Conservation (phyloP, 2,888 invertebrate genomes). For the Nipponacmea schrenckii region DNA sequence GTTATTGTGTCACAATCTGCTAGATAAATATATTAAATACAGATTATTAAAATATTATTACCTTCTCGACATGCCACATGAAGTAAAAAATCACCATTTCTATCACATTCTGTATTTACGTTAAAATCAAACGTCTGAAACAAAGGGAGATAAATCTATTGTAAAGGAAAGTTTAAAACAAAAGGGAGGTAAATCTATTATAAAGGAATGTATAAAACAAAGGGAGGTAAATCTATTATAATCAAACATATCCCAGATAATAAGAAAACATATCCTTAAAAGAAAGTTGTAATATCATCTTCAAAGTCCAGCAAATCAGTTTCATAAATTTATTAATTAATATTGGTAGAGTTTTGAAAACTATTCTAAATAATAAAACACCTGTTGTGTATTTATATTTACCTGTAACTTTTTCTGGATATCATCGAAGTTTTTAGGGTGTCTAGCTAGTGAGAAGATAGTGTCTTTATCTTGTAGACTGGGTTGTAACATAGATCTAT, state of each 20-base stretch:
- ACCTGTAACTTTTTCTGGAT: conserved; percentile 58
- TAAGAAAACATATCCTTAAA: no score
- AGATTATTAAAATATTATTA: no score
- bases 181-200: no score
- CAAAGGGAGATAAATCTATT: conserved; percentile 6
- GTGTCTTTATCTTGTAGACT: conserved; percentile 53
- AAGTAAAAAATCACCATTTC: conserved; percentile 55
- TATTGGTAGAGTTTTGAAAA: no score
- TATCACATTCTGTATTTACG: conserved; percentile 56
- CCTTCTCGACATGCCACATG: conserved; percentile 54
- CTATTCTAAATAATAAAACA: no score
- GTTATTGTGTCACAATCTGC: no score
- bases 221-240: conserved; percentile 5
- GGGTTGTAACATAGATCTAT: conserved; percentile 35
- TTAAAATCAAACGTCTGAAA: conserved; percentile 59
- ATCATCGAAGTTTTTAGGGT: conserved; percentile 49
- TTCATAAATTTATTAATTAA: no score
- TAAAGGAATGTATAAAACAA: conserved; percentile 49
- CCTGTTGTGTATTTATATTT: not conserved
- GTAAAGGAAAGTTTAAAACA: not conserved
- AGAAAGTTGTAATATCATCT: no score
- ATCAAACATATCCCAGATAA: no score
- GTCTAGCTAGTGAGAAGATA: conserved; percentile 50
- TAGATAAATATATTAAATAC: not conserved
- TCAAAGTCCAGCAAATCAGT: no score